Evolutionary conservation across 2,113 vertebrate species (phyloP).

Genomic region (Gnathonemus longibarbis): DNA sequence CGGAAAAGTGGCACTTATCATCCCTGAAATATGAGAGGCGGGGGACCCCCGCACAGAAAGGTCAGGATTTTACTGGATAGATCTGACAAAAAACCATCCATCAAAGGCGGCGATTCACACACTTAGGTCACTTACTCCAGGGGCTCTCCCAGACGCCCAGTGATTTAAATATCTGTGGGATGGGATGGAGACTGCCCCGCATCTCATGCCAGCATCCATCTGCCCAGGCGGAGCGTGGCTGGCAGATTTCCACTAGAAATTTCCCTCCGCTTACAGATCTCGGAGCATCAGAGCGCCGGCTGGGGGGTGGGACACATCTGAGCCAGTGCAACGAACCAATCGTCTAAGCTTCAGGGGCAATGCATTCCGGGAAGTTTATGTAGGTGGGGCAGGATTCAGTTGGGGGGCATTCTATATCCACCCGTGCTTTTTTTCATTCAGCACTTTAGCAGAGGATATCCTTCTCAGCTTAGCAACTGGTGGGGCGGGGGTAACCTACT

Average conservation of each 20-base stretch:
- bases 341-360: background rate
- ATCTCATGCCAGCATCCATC: background rate
- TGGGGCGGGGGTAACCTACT: background rate
- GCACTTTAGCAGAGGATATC: slow-evolving; percentile 3
- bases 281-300: background rate
- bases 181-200: background rate
- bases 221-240: background rate
- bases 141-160: background rate
- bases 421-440: slow-evolving; percentile 3
- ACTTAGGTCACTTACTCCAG: background rate
- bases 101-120: background rate
- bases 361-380: background rate
- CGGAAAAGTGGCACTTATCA: background rate
- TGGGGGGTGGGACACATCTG: background rate
- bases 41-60: background rate
- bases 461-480: background rate
- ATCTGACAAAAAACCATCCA: background rate
- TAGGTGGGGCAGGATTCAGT: background rate
- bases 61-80: slow-evolving; percentile 16
- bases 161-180: background rate
- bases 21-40: background rate
- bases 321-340: background rate
- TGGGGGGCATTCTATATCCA: background rate
- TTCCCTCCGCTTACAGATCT: background rate
- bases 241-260: background rate